A percentile compares a stretch with the other conserved stretches of the same genome.
These are phyloP conservation scores for Malurus elegans DNA, from an alignment of 2,113 vertebrate genomes.

Conservation along the genomic window DNA sequence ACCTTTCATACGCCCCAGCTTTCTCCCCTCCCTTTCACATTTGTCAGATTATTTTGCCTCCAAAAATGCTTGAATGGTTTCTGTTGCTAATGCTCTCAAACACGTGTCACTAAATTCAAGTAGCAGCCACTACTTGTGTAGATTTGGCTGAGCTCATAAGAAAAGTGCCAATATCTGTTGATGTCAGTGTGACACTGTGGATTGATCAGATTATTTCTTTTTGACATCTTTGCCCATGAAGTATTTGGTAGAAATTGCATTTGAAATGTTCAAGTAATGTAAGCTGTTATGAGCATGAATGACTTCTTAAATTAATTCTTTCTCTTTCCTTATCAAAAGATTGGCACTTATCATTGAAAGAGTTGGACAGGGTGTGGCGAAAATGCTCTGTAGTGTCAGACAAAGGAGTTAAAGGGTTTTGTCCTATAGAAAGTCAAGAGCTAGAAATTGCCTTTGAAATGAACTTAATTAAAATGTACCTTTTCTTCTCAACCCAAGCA, in stretches of 20 bases:
- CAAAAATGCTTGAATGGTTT: neutral
- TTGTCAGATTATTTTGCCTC: neutral
- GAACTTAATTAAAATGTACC: neutral
- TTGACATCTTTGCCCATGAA: neutral
- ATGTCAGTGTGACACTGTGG: neutral
- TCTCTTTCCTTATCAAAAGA: neutral
- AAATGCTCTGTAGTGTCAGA: neutral
- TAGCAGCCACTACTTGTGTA: neutral
- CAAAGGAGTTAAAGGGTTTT: neutral
- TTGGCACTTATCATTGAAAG: neutral
- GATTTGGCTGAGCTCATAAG: neutral
- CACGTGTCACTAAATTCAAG: neutral
- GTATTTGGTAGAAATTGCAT: neutral
- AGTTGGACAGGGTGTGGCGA: neutral
- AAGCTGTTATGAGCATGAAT: neutral
- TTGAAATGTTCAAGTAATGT: neutral
- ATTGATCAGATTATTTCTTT: neutral
- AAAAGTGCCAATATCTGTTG: neutral
- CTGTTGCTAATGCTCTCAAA: neutral
- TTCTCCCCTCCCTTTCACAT: accelerated
- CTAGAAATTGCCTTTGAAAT: neutral
- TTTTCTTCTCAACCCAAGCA: neutral
- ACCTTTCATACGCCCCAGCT: accelerated
- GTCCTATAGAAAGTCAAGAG: neutral
- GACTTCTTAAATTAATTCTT: neutral